Base-by-base conservation (phyloP, 2,888 invertebrate genomes). In the Stegophylla sp. region DNA sequence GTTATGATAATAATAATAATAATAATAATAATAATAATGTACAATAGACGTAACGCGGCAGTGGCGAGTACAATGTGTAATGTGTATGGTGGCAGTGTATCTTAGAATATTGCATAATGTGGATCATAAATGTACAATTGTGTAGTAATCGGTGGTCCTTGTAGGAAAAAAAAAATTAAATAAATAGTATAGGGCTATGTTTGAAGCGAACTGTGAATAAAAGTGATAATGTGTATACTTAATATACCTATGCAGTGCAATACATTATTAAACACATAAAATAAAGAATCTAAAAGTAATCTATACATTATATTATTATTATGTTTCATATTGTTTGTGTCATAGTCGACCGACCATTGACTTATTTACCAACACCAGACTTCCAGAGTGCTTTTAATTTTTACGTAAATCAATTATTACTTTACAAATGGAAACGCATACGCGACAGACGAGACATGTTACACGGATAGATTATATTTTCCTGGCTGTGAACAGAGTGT, bases 61-160 rank as follows among this genome's bases (percentile, higher is more conserved):
- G 23, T 4, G 28, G 23, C 12, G 13, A 20, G 5, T 26, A 43
- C 45, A 45, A 17, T 23, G 64, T n/a, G 15, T 45, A 34, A n/a
- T n/a, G n/a, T n/a, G n/a, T n/a, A n/a, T n/a, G n/a, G n/a, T n/a
- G n/a, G n/a, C n/a, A 51, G 51, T 51, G n/a, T 13, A 51, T 28
- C n/a, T 34, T 34, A n/a, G 34, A 5, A 34, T 41, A 23, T 75
- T 75, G 51, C 64, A 51, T 64, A 64, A 75, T 75, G 12, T 64
- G 51, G 63, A 75, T 75, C 64, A 75, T 41, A 64, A n/a, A 64
- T 75, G 28, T 63, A 74, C 48, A 23, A 48, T 53, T 64, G 64
- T 75, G 64, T 51, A 63, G 51, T 51, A 75, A 64, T 74, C 45
- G n/a, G 34, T 1, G 34, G 51, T 63, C 34, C 34, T 74, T 63